Evolutionary conservation across 2,888 invertebrate species (phyloP).

Genomic region (Yponomeuta sedellus): DNA sequence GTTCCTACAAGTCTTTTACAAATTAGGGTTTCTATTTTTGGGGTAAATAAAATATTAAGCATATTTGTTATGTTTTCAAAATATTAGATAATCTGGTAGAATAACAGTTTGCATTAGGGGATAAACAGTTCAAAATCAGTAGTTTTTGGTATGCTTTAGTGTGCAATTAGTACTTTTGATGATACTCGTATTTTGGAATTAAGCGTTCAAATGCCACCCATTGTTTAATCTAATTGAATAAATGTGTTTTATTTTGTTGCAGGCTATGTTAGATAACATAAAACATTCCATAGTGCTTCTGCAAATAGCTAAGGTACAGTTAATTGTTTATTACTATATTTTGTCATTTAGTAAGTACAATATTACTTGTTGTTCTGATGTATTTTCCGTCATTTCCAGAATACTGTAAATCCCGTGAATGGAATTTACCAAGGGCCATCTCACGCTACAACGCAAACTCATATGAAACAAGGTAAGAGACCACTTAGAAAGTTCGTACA

Average conservation of each 20-base stretch:
- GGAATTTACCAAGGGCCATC: slow-evolving; percentile 87
- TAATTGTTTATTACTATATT: slow-evolving; percentile 15
- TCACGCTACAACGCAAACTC: slow-evolving; percentile 47
- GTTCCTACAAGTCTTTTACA: too few species aligned
- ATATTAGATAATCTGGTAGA: too few species aligned
- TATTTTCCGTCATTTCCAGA: slow-evolving; percentile 71
- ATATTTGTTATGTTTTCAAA: too few species aligned
- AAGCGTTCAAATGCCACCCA: too few species aligned
- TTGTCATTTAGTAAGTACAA: background rate
- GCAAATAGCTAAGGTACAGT: slow-evolving; percentile 95
- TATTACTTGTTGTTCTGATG: background rate
- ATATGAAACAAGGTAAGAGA: slow-evolving; percentile 59
- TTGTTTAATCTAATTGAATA: background rate
- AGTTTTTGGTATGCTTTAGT: too few species aligned
- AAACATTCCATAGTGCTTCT: slow-evolving; percentile 98
- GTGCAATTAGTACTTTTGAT: too few species aligned
- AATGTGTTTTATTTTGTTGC: slow-evolving; percentile 41
- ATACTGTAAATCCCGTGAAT: slow-evolving; percentile 93
- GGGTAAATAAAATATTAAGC: too few species aligned
- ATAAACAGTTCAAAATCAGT: too few species aligned
- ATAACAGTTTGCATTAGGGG: too few species aligned
- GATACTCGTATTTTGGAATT: too few species aligned
- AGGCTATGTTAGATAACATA: slow-evolving; percentile 96
- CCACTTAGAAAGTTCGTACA: background rate
- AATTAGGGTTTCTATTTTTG: too few species aligned